Percentiles rank a stretch among this genome's conserved stretches.
phyloP scores from a whole-genome alignment of 1,140 invertebrate species.

The Subanguina moxae region DNA sequence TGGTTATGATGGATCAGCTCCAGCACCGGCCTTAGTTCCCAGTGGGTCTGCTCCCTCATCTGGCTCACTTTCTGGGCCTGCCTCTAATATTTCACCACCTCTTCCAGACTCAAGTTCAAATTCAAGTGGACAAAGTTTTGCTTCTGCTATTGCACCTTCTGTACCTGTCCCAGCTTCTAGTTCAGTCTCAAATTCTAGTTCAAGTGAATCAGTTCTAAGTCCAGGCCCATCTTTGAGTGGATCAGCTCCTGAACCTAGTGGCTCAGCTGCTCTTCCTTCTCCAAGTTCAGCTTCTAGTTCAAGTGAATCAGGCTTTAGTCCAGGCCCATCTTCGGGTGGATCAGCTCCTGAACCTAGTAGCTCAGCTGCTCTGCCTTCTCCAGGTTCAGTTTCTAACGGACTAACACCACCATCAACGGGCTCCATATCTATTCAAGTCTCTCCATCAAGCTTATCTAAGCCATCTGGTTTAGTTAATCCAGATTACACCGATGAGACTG shows the following conservation, averaged over 20 bases:
- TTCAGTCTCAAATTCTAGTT: neutral
- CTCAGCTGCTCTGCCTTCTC: neutral
- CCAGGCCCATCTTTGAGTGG: neutral
- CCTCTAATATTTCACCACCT: neutral
- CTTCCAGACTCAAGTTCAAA: too few species aligned
- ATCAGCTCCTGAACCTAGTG: neutral
- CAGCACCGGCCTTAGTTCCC: neutral
- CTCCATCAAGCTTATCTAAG: too few species aligned
- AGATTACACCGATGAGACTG: too few species aligned
- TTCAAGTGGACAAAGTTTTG: neutral
- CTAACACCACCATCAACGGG: too few species aligned
- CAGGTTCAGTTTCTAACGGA: neutral
- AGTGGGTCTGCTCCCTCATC: neutral
- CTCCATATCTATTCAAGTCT: too few species aligned
- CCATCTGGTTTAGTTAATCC: too few species aligned
- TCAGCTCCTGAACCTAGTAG: constrained; percentile 3
- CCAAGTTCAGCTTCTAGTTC: neutral
- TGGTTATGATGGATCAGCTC: too few species aligned
- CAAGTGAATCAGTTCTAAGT: neutral
- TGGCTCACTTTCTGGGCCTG: neutral
- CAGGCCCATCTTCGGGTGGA: neutral
- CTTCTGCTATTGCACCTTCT: neutral
- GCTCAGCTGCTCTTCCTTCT: neutral
- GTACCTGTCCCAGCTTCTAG: too few species aligned
- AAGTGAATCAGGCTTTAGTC: neutral